These are phyloP conservation scores for Shinisaurus crocodilurus DNA, from an alignment of 2,113 vertebrate species.

Conservation along the genomic window DNA sequence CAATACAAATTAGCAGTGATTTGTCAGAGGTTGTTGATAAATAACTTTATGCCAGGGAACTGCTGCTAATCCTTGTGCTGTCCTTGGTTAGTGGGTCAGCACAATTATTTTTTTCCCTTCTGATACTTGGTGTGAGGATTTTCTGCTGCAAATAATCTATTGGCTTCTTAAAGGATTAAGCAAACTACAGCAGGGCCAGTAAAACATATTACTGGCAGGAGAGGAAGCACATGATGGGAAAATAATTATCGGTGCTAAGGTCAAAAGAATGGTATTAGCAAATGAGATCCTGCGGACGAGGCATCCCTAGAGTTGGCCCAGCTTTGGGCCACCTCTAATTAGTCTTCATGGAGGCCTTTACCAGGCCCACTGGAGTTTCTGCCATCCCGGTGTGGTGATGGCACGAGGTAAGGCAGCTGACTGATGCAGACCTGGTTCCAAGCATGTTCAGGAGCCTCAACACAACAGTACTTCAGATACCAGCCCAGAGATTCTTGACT, in stretches of 20 bases:
- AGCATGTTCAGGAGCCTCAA: too few species aligned
- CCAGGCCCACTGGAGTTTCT: too few species aligned
- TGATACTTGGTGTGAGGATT: neutral
- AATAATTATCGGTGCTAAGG: neutral
- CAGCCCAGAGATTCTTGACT: too few species aligned
- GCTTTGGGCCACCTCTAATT: neutral
- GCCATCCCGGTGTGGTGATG: too few species aligned
- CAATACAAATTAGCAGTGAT: neutral
- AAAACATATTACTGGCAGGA: neutral
- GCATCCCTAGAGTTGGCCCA: neutral
- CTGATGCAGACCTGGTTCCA: too few species aligned
- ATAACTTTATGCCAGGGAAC: neutral
- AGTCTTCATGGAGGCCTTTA: neutral
- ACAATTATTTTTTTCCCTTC: neutral
- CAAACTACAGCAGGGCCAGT: neutral
- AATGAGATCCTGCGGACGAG: neutral
- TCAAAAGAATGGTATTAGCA: neutral
- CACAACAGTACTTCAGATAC: too few species aligned
- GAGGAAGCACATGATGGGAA: neutral
- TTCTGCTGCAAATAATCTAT: constrained; percentile 1
- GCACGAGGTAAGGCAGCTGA: too few species aligned
- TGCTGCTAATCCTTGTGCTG: neutral
- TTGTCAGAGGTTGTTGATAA: neutral
- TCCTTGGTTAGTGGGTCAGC: neutral
- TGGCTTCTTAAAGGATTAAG: constrained; percentile 17